Conservation (phyloP, 2,113 vertebrate species). For the Emydura subglobosa region DNA sequence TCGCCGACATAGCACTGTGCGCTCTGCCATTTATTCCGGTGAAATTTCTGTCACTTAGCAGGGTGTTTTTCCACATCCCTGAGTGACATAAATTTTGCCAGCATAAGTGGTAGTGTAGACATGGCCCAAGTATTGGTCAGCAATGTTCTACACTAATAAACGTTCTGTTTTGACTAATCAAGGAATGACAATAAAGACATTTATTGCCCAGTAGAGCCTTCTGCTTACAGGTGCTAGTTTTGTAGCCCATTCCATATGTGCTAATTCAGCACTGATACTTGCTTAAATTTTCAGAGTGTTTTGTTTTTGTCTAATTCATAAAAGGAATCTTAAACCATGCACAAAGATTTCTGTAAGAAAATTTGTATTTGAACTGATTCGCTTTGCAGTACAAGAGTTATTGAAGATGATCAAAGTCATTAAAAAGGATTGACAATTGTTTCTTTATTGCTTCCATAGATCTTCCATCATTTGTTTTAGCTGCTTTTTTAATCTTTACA, state of each 20-base stretch:
- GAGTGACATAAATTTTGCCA: not conserved
- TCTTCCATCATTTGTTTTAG: slow-evolving; percentile 19
- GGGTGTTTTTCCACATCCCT: no score
- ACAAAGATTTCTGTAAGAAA: not conserved
- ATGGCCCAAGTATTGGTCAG: not conserved
- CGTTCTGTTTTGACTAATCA: not conserved
- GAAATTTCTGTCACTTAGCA: no score
- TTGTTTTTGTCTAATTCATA: not conserved
- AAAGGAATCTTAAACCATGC: not conserved
- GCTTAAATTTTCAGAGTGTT: fast-evolving
- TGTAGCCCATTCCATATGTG: not conserved
- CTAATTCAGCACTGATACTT: not conserved
- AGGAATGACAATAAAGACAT: not conserved
- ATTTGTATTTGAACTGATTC: not conserved
- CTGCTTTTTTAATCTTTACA: slow-evolving; percentile 21
- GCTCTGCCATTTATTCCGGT: no score
- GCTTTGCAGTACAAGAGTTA: not conserved
- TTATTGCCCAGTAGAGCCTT: not conserved
- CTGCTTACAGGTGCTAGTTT: not conserved
- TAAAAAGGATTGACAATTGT: not conserved
- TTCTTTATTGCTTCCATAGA: slow-evolving; percentile 40
- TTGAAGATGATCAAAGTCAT: slow-evolving; percentile 17
- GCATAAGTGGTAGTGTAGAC: fast-evolving
- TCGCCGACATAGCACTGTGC: no score
- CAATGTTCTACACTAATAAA: not conserved